These are phyloP conservation scores for Microchirus variegatus DNA, from an alignment of 2,797 vertebrate genomes.

Conservation along the genomic window DNA sequence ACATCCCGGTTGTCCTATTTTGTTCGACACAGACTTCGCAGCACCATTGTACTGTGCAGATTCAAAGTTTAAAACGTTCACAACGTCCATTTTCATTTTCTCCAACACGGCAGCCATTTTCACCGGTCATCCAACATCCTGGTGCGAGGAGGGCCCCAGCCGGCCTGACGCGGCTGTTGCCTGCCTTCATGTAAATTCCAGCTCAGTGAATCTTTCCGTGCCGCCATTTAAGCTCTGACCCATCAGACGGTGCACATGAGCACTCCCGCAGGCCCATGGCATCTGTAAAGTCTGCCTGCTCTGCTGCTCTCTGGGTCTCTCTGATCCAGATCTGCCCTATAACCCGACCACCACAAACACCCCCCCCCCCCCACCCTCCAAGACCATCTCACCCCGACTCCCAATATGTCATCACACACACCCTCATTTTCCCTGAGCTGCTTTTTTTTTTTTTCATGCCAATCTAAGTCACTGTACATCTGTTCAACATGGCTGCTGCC, in stretches of 20 bases:
- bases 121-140: conserved; percentile 24
- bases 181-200: conserved; percentile 64
- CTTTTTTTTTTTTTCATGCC: conserved; percentile 38
- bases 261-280: conserved; percentile 50
- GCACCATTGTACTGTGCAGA: not conserved
- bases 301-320: conserved; percentile 38
- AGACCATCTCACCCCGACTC: conserved; percentile 45
- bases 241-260: conserved; percentile 44
- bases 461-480: conserved; percentile 76
- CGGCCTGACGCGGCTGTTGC: conserved; percentile 50
- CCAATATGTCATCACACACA: conserved; percentile 51
- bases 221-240: conserved; percentile 56
- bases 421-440: conserved; percentile 46
- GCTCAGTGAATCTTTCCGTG: conserved; percentile 58
- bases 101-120: conserved; percentile 16
- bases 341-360: conserved; percentile 22
- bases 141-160: conserved; percentile 27
- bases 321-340: conserved; percentile 50
- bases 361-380: conserved; percentile 2
- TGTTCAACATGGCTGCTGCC: conserved; percentile 74
- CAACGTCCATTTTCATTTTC: conserved; percentile 8
- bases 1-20: conserved; percentile 5
- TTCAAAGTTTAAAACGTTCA: not conserved
- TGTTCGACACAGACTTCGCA: not conserved
- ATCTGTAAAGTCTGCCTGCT: conserved; percentile 67